Evolutionary conservation across 2,888 invertebrate genomes (phyloP).

Genomic region (Lydus trimaculatus): DNA sequence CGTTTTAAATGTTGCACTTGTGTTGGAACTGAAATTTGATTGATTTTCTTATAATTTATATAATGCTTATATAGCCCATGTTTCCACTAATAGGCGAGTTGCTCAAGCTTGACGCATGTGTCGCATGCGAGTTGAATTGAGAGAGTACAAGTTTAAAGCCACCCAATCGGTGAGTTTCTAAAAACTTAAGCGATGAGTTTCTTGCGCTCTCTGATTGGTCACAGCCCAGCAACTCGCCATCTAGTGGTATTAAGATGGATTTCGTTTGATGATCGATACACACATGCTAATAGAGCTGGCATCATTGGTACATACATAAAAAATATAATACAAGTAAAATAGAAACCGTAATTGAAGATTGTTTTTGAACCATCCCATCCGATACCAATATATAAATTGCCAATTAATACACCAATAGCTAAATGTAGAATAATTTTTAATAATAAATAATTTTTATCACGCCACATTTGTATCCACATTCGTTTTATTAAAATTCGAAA

Average conservation of each 20-base stretch:
- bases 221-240: no score
- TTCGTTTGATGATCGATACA: conserved; percentile 56
- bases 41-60: no score
- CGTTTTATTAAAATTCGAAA: conserved; percentile 71
- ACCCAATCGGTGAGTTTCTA: no score
- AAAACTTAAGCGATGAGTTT: no score
- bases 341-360: conserved; percentile 84
- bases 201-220: no score
- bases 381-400: conserved; percentile 73
- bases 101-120: no score
- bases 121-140: no score
- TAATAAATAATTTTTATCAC: conserved; percentile 77
- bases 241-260: no score
- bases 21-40: conserved; percentile 71
- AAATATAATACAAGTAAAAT: conserved; percentile 79
- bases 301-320: conserved; percentile 85
- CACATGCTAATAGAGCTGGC: conserved; percentile 81
- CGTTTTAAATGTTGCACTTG: conserved; percentile 80
- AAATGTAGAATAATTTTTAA: conserved; percentile 74
- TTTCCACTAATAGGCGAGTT: no score
- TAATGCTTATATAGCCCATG: no score
- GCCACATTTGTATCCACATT: conserved; percentile 77
- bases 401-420: conserved; percentile 74
- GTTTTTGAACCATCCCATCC: conserved; percentile 84
- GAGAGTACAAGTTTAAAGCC: no score